These are phyloP conservation scores for Sakesphorus luctuosus DNA, from an alignment of 2,113 vertebrate genomes.

Conservation along the genomic window DNA sequence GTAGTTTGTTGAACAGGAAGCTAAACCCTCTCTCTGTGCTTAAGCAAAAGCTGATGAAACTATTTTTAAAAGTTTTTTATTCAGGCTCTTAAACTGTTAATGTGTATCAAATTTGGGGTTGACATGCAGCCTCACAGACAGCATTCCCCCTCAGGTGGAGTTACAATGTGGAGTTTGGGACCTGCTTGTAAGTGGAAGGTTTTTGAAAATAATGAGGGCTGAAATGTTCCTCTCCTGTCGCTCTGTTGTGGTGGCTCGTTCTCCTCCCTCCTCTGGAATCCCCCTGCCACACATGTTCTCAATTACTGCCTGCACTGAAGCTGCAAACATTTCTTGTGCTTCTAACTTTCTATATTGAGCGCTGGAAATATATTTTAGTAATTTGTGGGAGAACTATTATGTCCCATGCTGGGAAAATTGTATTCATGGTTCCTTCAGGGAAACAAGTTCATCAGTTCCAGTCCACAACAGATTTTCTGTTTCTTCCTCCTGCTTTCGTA, in stretches of 20 bases:
- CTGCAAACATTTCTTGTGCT: conserved; percentile 12
- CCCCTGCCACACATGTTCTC: conserved; percentile 24
- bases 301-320: conserved; percentile 28
- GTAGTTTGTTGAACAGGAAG: background rate
- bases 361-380: conserved; percentile 26
- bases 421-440: conserved; percentile 39
- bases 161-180: accelerated
- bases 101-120: background rate
- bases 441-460: conserved; percentile 27
- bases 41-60: background rate
- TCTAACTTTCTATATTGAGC: conserved; percentile 39
- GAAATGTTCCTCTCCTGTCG: background rate
- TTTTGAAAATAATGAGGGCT: background rate
- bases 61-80: background rate
- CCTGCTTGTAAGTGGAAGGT: background rate
- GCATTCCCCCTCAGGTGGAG: background rate
- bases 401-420: conserved; percentile 39
- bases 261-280: background rate
- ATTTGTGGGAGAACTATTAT: conserved; percentile 21
- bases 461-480: background rate
- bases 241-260: accelerated
- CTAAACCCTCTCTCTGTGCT: background rate
- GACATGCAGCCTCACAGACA: background rate
- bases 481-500: background rate
- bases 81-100: background rate